Evolutionary conservation across 1,140 invertebrate genomes (phyloP), one percentile per base, ranked within the genome.

Genomic region (Drosophila sproati): DNA sequence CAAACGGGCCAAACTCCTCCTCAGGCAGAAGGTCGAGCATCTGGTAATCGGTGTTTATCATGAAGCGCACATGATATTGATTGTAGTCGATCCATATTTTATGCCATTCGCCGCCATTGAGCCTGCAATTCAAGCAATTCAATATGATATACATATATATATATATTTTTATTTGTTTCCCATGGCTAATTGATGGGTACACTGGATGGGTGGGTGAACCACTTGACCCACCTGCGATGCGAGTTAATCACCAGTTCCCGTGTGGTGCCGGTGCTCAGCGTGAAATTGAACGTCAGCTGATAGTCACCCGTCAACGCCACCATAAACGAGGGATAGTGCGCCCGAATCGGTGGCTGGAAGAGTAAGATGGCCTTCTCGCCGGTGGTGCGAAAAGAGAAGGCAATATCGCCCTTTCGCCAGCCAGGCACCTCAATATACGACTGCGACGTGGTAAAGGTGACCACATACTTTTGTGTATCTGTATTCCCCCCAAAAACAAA

Each of bases 11-110:
- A 91, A 98, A 98, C 81, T 97, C 96, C 86, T 98, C 96, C 91
- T 97, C 96, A 12, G 96, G 94, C 62, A 96, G 92, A 43, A 98
- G 93, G 93, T 98, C 96, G 3, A 97, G 95, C 96, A 98, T 98
- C 93, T 96, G 94, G 78, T 95, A 96, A 80, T 98, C 96, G 35
- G 96, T 96, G 90, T 98, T 98, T 60, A 98, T 96, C 95, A 97
- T 98, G 91, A 98, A 98, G 62, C 97, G 93, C n/a, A 98, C 97
- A 92, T 99, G 97, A 92, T 98, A 97, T 85, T 96, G 95, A 92
- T 98, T 98, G 87, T 97, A 98, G 93, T 98, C 97, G 72, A 98
- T 97, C 97, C 97, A 97, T 74, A 98, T 96, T 93, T 98, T 97
- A 90, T 99, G 98, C 98, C 98, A 99, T 89, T 98, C 97, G 0